Evolutionary conservation across 2,888 invertebrate genomes (phyloP), one percentile per base, ranked within the genome.

Genomic region (Callosobruchus maculatus): DNA sequence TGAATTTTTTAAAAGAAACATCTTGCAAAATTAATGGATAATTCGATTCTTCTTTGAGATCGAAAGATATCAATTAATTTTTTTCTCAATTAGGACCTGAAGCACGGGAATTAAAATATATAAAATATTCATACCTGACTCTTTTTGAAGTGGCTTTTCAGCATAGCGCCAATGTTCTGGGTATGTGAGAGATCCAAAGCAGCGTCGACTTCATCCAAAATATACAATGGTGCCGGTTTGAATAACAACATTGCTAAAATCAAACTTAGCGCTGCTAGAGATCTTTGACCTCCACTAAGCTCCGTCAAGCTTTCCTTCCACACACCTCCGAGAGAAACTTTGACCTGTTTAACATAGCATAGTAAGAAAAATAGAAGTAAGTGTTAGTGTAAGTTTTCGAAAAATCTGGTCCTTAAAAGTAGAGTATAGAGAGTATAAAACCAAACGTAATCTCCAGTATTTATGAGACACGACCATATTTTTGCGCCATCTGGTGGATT

Each of bases 141-240:
- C 84, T 93, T 92, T 79, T 92, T 93, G 85, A 98, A 98, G 87
- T 97, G 97, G 20, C 91, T 89, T 84, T 94, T 94, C 71, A 99
- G 90, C 97, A 99, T 98, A 81, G 92, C 91, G 2, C 99, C 99
- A 83, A 99, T 99, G 88, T 99, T 99, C 88, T 99, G 98, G 18
- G 99, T 99, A 87, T 99, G 99, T 5, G 96, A 97, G 79, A 98
- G 91, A 89, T 99, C 99, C 26, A 99, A 90, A 9, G 99, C 99
- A 0, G 99, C 98, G 87, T 99, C 99, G 72, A 99, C 97, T 89
- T 99, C 99, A 87, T 99, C 99, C 83, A 99, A 90, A 86, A 99
- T 98, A 88, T 99, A 99, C 20, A 99, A 90, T 7, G 99, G 99
- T 26, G 99, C 99, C 2, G 99, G 99, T 85, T 97, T 97, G 89